phyloP scores from a whole-genome alignment of 2,113 vertebrate species.

The Isichthys henryi region DNA sequence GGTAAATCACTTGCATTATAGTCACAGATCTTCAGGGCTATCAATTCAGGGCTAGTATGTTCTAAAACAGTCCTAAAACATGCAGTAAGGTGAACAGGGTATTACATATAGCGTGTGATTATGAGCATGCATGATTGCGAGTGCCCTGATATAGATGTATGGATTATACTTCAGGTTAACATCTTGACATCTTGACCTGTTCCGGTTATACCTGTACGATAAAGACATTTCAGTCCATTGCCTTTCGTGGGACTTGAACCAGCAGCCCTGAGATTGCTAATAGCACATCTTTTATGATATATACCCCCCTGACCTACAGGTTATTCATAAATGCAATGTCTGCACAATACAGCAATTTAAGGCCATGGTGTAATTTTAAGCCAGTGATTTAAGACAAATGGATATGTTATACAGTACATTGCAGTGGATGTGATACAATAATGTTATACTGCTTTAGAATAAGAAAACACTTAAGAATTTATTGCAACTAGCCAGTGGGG shows the following conservation, averaged over 20 bases:
- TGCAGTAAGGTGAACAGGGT: not conserved
- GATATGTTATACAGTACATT: not conserved
- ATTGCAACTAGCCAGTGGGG: not conserved
- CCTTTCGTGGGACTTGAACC: not conserved
- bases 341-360: not conserved
- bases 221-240: not conserved
- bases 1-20: not conserved
- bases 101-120: not conserved
- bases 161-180: too few relatives aligned
- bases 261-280: not conserved
- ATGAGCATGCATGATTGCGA: not conserved
- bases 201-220: not conserved
- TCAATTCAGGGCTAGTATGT: not conserved
- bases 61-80: not conserved
- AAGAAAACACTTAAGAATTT: not conserved
- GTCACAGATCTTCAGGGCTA: not conserved
- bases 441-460: not conserved
- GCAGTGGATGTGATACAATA: not conserved
- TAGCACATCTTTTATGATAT: not conserved
- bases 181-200: not conserved
- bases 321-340: not conserved
- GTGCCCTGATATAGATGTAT: not conserved
- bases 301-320: not conserved
- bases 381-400: not conserved
- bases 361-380: not conserved